A percentile compares a stretch with the other conserved stretches of the same genome.
These are phyloP conservation scores for Xestobium rufovillosum DNA, from an alignment of 2,888 invertebrate species.

Conservation along the genomic window DNA sequence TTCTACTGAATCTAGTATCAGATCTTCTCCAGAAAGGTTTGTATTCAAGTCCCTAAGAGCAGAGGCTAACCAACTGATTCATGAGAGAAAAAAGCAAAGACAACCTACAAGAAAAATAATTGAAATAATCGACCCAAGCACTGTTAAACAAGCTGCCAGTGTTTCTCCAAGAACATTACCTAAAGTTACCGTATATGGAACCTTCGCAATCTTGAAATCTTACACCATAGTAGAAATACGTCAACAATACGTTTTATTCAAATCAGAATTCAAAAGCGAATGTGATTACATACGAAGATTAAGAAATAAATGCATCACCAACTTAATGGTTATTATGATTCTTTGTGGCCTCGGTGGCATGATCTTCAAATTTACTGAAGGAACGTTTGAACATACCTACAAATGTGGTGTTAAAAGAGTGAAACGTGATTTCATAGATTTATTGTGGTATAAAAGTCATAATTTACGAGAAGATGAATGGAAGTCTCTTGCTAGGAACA, in stretches of 20 bases:
- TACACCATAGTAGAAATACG: constrained; percentile 43
- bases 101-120: background rate
- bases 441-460: constrained; percentile 74
- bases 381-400: constrained; percentile 75
- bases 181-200: background rate
- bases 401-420: constrained; percentile 84
- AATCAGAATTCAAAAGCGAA: constrained; percentile 50
- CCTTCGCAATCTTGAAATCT: constrained; percentile 36
- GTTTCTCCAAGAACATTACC: background rate
- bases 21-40: background rate
- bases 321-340: constrained; percentile 61
- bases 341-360: constrained; percentile 70
- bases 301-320: constrained; percentile 60
- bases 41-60: constrained; percentile 18
- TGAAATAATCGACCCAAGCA: constrained; percentile 1
- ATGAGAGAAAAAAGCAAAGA: background rate
- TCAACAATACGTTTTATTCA: constrained; percentile 53
- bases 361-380: constrained; percentile 75
- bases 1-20: constrained; percentile 40
- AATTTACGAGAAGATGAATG: constrained; percentile 81
- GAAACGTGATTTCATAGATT: constrained; percentile 77
- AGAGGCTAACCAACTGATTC: too few relatives aligned
- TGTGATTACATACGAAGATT: constrained; percentile 48
- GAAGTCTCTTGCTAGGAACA: constrained; percentile 76
- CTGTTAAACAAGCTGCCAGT: too few relatives aligned